Evolutionary conservation across 2,797 vertebrate species (phyloP), one percentile per base, ranked within the genome.

Genomic region (Eulemur rubriventer): DNA sequence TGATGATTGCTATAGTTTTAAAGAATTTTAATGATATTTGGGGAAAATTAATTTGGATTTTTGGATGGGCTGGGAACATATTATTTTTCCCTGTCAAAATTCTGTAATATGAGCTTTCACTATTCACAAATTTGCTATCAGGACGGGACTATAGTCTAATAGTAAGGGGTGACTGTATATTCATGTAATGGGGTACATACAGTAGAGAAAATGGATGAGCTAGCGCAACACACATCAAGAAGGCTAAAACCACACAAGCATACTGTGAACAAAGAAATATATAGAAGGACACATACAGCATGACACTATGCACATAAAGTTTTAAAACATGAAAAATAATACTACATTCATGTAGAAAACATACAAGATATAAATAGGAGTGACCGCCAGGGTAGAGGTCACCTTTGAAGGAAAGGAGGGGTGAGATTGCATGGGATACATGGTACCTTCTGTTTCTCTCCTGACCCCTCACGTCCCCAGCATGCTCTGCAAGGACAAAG

Each of bases 1-100:
- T 85, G 46, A 12, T 69, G 52, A 84, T 61, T 67, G 72, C 59
- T 93, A 65, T 78, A 65, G 10, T 48, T 94, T 96, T 69, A 93
- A 97, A 91, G 52, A 92, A n/a, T 67, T 91, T 70, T 84, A 50
- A 26, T 82, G n/a, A 50, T 70, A 80, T 76, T 95, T 78, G n/a
- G 10, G 12, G 26, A 8, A 86, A 79, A 87, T 89, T 48, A 82
- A 69, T 72, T 89, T 48, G 57, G 46, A 26, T n/a, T 87, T 95
- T 89, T 10, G 8, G 9, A 69, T 52, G 14, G 59, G 46, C 35
- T 73, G 59, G 38, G 38, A 61, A 59, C 24, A 75, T 41, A 76
- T 38, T 91, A 48, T 67, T 91, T 89, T 87, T 94, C 9, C 52
- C 52, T n/a, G 17, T 59, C 52, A 86, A 81, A 70, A 89, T 72